Evolutionary conservation across 2,888 invertebrate genomes (phyloP), one percentile per base, ranked within the genome.

Genomic region (Ormia ochracea): DNA sequence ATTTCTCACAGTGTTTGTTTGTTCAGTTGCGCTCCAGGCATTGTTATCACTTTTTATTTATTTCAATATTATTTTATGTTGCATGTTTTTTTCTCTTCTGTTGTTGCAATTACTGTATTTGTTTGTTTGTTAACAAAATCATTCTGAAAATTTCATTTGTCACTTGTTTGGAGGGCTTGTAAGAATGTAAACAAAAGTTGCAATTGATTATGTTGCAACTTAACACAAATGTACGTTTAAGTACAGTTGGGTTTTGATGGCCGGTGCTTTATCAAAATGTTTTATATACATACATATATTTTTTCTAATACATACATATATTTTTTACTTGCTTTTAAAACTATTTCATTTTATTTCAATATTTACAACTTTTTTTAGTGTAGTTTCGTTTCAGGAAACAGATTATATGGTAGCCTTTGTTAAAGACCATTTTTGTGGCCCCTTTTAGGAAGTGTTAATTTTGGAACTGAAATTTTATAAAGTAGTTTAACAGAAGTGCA

Each of bases 131-230:
- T n/a, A n/a, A n/a, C 45, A 52, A 48, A 68, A 61, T 43, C 54
- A 45, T 52, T 69, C 45, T 36, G 28, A 58, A 69, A 58, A 58
- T 43, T 75, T 65, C 41, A 50, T 58, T 59, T 69, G 59, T 48
- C 65, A 70, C 38, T 33, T 63, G 48, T 56, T 45, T 21, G 41
- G 28, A 68, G 19, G 50, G 65, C 50, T 56, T 45, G 38, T 38
- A 28, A 70, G 36, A 72, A 54, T 23, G 26, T 45, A 59, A 31
- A 63, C 17, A 61, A 54, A 78, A 78, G 45, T 78, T 78, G 68
- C 38, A 54, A 74, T 78, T 74, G 63, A 78, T 58, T 69, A 63
- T 41, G 9, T 7, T 68, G 41, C 68, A 19, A 17, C 45, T 28
- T 1, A 10, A 19, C 19, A 3, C 19, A 6, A 1, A 59, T 38